Conservation (phyloP, 2,888 invertebrate species). For the Physocephala rufipes region DNA sequence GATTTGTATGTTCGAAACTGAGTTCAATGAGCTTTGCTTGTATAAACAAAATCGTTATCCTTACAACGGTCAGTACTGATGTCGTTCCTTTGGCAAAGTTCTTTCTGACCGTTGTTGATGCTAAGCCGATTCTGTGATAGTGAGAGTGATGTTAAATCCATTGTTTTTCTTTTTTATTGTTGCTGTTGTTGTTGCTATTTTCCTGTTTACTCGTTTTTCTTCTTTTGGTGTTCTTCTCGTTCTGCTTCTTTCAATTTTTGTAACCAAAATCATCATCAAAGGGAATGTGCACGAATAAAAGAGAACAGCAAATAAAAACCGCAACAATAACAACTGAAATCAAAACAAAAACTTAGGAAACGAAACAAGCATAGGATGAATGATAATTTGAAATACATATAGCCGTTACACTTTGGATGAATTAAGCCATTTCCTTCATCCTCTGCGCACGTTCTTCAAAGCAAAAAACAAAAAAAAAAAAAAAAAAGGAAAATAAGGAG, state of each 20-base stretch:
- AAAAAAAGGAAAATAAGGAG: too few relatives aligned
- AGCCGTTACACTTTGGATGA: too few relatives aligned
- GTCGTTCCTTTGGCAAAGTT: slow-evolving; percentile 5
- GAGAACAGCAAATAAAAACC: too few relatives aligned
- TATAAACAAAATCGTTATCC: slow-evolving; percentile 36
- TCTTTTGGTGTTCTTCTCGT: background rate
- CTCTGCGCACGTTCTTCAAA: too few relatives aligned
- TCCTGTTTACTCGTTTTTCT: background rate
- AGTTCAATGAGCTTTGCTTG: slow-evolving; percentile 33
- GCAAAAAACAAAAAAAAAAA: slow-evolving; percentile 33
- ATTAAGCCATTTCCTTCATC: too few relatives aligned
- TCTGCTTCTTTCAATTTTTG: slow-evolving; percentile 46
- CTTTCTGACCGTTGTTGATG: slow-evolving; percentile 20
- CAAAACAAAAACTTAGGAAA: too few relatives aligned
- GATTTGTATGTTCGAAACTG: slow-evolving; percentile 33
- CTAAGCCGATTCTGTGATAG: background rate
- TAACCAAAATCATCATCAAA: slow-evolving; percentile 41
- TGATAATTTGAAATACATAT: too few relatives aligned
- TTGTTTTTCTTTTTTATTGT: too few relatives aligned
- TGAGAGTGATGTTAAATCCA: too few relatives aligned
- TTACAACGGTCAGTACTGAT: too few relatives aligned
- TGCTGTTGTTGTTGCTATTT: slow-evolving; percentile 1
- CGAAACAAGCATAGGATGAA: too few relatives aligned
- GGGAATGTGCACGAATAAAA: slow-evolving; percentile 16
- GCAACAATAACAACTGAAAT: too few relatives aligned